Evolutionary conservation across 1,140 invertebrate genomes (phyloP).

Genomic region (Drosophila malerkotliana): DNA sequence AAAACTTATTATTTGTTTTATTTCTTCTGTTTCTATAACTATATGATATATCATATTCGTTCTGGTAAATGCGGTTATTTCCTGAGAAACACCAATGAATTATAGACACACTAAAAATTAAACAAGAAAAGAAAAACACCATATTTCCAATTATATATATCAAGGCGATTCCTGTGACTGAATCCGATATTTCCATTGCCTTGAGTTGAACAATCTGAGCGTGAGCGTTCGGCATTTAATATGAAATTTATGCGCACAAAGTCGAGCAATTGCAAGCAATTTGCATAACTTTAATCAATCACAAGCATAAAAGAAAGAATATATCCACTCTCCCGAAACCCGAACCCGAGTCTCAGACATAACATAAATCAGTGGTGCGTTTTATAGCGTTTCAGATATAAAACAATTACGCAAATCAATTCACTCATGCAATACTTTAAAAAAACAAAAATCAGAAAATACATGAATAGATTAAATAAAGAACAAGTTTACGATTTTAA

Average conservation of each 20-base stretch:
- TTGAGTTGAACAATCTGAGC: constrained; percentile 24
- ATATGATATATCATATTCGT: background rate
- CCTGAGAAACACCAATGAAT: constrained; percentile 44
- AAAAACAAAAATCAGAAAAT: constrained; percentile 18
- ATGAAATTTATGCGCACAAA: constrained; percentile 71
- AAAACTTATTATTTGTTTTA: constrained; percentile 37
- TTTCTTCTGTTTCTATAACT: constrained; percentile 4
- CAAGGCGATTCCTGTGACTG: constrained; percentile 47
- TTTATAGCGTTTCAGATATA: constrained; percentile 75
- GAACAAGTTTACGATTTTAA: constrained; percentile 69
- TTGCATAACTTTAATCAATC: constrained; percentile 48
- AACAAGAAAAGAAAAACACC: constrained; percentile 24
- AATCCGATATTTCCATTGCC: constrained; percentile 50
- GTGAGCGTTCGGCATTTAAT: constrained; percentile 60
- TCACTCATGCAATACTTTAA: constrained; percentile 56
- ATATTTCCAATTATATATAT: constrained; percentile 14
- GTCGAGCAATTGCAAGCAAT: constrained; percentile 32
- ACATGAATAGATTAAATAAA: constrained; percentile 65
- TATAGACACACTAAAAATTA: constrained; percentile 14
- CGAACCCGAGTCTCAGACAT: constrained; percentile 22
- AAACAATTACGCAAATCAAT: constrained; percentile 66
- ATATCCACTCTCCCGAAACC: constrained; percentile 7
- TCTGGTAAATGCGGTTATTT: constrained; percentile 40
- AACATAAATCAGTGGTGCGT: constrained; percentile 75
- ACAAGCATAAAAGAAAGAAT: constrained; percentile 3